Percentiles rank a stretch among this genome's conserved stretches.
phyloP scores from a whole-genome alignment of 2,888 invertebrate genomes.

The Nomada fucata region DNA sequence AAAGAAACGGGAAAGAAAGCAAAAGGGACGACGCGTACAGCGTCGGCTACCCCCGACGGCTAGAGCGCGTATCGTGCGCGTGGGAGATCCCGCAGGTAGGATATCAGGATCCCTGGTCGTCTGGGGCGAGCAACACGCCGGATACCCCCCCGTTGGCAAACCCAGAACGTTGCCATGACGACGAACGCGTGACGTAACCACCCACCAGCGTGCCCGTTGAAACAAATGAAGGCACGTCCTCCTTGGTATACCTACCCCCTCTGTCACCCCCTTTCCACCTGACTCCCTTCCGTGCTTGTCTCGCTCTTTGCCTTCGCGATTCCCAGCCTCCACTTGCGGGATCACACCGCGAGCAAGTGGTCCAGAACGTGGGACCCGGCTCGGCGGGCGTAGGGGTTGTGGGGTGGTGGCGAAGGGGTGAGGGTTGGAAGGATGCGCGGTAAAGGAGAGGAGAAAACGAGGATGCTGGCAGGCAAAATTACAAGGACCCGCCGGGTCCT shows the following conservation, averaged over 20 bases:
- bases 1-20: background rate
- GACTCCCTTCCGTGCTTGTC: constrained; percentile 26
- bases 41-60: constrained; percentile 14
- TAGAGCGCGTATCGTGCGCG: constrained; percentile 73
- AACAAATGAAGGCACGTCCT: constrained; percentile 84
- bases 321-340: constrained; percentile 63
- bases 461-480: constrained; percentile 62
- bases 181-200: constrained; percentile 84
- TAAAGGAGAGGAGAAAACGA: constrained; percentile 23
- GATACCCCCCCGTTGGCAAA: constrained; percentile 81
- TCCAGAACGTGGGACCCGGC: constrained; percentile 60
- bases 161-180: constrained; percentile 83
- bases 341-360: constrained; percentile 71
- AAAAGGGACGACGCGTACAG: constrained; percentile 5
- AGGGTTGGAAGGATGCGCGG: background rate
- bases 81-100: constrained; percentile 65
- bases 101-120: constrained; percentile 74
- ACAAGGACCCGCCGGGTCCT: constrained; percentile 59
- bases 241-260: constrained; percentile 64
- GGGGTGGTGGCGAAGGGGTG: background rate
- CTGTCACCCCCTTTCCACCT: constrained; percentile 32
- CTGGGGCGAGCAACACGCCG: constrained; percentile 82
- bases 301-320: constrained; percentile 56
- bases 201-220: constrained; percentile 82
- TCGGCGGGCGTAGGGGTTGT: background rate